Evolutionary conservation across 2,888 invertebrate genomes (phyloP), one percentile per base, ranked within the genome.

Genomic region (Aphodius sticticus): DNA sequence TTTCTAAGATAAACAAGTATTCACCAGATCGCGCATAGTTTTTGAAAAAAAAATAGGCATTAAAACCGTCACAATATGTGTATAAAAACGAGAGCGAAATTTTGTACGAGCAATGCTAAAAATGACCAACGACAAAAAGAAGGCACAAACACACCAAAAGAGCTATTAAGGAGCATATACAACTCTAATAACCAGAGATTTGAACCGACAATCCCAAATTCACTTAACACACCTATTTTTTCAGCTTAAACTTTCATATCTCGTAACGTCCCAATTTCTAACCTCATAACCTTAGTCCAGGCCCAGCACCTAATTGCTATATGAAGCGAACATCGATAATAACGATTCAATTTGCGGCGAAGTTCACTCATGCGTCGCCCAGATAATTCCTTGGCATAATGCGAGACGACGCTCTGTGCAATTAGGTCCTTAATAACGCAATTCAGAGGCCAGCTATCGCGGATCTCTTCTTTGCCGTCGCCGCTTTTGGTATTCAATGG

Each of bases 241-340:
- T 53, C 4, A 53, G 26, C 26, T 26, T 26, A 26, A 26, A 26
- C 3, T 26, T 26, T 3, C 26, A 26, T 26, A 26, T 26, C 26
- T 26, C 26, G 26, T 26, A 53, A 53, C 53, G 9, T 2, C 9
- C 53, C 53, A 53, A 53, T 53, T 53, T 53, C 12, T 9, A 53
- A 53, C 53, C 9, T 9, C 53, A 53, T 53, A 53, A 53, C 53
- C 3, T 53, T 53, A 53, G 9, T 12, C 12, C 53, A 53, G 53
- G 12, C 3, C 53, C 53, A 53, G 12, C 53, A 12, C 12, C 53
- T 53, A 53, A 53, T 53, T 53, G 53, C 12, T 53, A 53, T 5
- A 53, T 53, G 53, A 53, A 53, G 53, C 53, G 53, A 53, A 53
- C 53, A 53, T 53, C 53, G 53, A 53, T 53, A 53, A 53, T 53